phyloP scores from a whole-genome alignment of 2,113 vertebrate genomes.

The Pontoporia blainvillei region DNA sequence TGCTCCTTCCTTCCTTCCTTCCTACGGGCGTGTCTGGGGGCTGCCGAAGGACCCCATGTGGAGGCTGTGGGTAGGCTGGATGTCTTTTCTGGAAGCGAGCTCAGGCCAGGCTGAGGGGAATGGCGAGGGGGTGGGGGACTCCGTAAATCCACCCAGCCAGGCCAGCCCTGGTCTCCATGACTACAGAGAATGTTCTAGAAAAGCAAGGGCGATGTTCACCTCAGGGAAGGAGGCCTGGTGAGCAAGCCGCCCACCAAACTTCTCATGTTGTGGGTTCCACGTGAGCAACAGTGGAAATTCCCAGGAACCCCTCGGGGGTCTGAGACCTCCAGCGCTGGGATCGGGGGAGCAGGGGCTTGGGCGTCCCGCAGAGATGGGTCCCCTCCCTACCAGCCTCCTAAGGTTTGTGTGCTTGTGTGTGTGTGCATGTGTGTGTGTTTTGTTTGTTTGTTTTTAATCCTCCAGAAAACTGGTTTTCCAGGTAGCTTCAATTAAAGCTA shows the following conservation, averaged over 20 bases:
- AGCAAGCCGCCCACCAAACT: background rate
- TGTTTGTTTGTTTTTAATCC: no score
- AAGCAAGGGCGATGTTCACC: background rate
- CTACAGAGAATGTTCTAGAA: background rate
- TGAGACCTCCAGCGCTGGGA: background rate
- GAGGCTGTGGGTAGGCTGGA: background rate
- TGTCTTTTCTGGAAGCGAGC: background rate
- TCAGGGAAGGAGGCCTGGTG: rapidly evolving
- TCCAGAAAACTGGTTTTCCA: conserved; percentile 42
- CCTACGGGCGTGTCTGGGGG: rapidly evolving
- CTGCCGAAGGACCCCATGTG: rapidly evolving
- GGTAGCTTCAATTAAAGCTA: conserved; percentile 46
- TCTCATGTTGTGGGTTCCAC: background rate
- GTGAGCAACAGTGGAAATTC: no score
- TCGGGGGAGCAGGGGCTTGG: no score
- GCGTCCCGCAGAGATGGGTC: background rate
- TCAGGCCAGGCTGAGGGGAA: background rate
- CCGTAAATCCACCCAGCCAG: background rate
- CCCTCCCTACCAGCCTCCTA: background rate
- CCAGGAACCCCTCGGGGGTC: background rate
- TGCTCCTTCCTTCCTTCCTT: rapidly evolving
- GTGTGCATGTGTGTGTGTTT: no score
- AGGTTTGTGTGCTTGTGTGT: conserved; percentile 1
- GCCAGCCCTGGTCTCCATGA: background rate
- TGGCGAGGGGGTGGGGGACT: background rate